phyloP scores from a whole-genome alignment of 2,888 invertebrate species.

The Leucania comma region DNA sequence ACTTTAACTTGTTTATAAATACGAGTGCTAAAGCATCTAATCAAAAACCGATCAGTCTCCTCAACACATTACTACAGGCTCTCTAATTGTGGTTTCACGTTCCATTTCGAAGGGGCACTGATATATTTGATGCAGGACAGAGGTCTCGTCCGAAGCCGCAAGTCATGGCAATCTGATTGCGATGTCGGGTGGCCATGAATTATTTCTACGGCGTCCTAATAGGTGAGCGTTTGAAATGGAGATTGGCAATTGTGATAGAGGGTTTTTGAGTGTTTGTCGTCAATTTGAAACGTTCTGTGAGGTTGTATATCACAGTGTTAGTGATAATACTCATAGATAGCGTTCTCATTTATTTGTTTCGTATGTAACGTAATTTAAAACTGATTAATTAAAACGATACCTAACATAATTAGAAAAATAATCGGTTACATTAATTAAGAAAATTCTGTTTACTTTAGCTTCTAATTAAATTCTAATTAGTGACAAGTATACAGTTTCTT shows the following conservation, averaged over 20 bases:
- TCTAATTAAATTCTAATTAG: too few species aligned
- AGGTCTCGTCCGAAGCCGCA: slow-evolving; percentile 58
- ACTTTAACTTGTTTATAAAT: too few species aligned
- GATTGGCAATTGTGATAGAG: slow-evolving; percentile 33
- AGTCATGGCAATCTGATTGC: slow-evolving; percentile 68
- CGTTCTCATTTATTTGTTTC: too few species aligned
- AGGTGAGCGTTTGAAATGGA: slow-evolving; percentile 22
- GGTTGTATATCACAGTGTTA: too few species aligned
- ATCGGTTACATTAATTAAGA: too few species aligned
- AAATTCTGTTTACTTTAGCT: too few species aligned
- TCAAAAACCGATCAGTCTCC: slow-evolving; percentile 32
- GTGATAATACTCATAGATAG: too few species aligned
- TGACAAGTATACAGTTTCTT: too few species aligned
- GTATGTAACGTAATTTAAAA: too few species aligned
- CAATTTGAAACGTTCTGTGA: not conserved
- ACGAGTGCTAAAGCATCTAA: too few species aligned
- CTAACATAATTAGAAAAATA: too few species aligned
- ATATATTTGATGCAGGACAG: slow-evolving; percentile 58
- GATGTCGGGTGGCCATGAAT: slow-evolving; percentile 61
- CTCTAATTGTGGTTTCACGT: slow-evolving; percentile 41
- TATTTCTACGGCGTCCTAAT: slow-evolving; percentile 52
- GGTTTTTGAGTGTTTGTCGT: slow-evolving; percentile 19
- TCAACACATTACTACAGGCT: slow-evolving; percentile 16
- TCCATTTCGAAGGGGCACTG: slow-evolving; percentile 51
- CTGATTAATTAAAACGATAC: too few species aligned